phyloP scores from a whole-genome alignment of 2,888 invertebrate species.

The Shargacucullia verbasci region DNA sequence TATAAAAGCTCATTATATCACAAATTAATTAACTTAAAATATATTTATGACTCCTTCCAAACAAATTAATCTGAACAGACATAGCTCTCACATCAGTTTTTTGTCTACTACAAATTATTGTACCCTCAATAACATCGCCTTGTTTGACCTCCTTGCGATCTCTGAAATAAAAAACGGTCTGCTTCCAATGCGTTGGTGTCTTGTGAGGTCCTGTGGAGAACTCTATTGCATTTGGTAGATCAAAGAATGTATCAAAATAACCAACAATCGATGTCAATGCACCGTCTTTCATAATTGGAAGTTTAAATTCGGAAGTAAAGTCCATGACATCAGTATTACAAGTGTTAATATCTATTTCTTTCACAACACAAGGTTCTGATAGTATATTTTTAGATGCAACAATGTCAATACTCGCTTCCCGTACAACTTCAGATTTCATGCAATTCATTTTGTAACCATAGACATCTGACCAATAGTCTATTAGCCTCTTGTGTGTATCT shows the following conservation, averaged over 20 bases:
- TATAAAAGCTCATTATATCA: slow-evolving; percentile 17
- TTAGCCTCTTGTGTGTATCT: slow-evolving; percentile 91
- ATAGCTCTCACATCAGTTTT: slow-evolving; percentile 93
- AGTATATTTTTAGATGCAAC: slow-evolving; percentile 89
- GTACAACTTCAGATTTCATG: slow-evolving; percentile 94
- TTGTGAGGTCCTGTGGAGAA: slow-evolving; percentile 94
- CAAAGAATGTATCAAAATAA: slow-evolving; percentile 97
- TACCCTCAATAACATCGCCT: slow-evolving; percentile 91
- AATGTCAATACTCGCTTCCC: slow-evolving; percentile 90
- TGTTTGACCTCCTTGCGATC: slow-evolving; percentile 91
- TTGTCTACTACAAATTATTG: slow-evolving; percentile 92
- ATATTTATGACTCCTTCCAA: slow-evolving; percentile 90
- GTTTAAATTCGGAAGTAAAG: slow-evolving; percentile 91
- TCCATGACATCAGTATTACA: slow-evolving; percentile 92
- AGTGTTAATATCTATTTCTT: slow-evolving; percentile 93
- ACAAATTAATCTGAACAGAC: slow-evolving; percentile 91
- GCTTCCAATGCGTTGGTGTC: slow-evolving; percentile 97
- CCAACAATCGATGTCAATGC: slow-evolving; percentile 94
- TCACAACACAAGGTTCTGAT: slow-evolving; percentile 90
- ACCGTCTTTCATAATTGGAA: slow-evolving; percentile 91
- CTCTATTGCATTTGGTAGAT: slow-evolving; percentile 90
- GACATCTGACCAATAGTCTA: slow-evolving; percentile 97
- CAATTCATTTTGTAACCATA: slow-evolving; percentile 98
- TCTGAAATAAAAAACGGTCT: slow-evolving; percentile 95
- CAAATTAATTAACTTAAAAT: slow-evolving; percentile 88